Base-by-base conservation (phyloP, 2,888 invertebrate species). In the Bedellia somnulentella region DNA sequence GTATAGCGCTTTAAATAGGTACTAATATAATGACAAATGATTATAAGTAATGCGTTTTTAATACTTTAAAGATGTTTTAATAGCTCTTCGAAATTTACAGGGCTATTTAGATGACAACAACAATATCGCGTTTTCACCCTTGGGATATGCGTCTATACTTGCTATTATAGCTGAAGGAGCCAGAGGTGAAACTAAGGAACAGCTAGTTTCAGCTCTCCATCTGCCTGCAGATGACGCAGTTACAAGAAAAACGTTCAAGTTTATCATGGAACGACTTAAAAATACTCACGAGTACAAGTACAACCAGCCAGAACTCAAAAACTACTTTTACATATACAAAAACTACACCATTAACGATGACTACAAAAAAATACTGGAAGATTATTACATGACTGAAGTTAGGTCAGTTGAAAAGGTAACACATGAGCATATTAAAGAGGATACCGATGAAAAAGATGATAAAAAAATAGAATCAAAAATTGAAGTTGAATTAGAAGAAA, bases 321-420 rank as follows among this genome's bases (percentile, higher is more conserved):
- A 82, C 42, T 85, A 80, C 68, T 79, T 85, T 44, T 85, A 85
- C 42, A 78, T 85, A 4, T 85, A 84, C 50, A 81, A 81, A 43
- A 84, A 84, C 42, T 79, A 81, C 44, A 80, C 80, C 0, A 80
- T 80, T 3, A 76, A 79, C 35, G 78, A 82, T 23, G 78, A 79
- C 15, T 84, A 80, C 46, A 81, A 80, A 40, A 64, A 79, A 38
- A 55, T 80, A 27, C 47, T 85, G 3, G 66, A 70, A 48, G 75
- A 81, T 28, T 77, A 78, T 43, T 85, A 84, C 38, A 55, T 78
- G 24, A 83, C 83, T 27, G 81, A 83, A 21, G 82, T 85, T 0
- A 78, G 79, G 40, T 80, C 76, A 9, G 78, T 80, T 8, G 78
- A 79, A 38, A 59, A 55, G 30, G 66, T 64, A 34, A 57, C 64